phyloP scores from a whole-genome alignment of 2,113 vertebrate species.

The Myocastor coypus region DNA sequence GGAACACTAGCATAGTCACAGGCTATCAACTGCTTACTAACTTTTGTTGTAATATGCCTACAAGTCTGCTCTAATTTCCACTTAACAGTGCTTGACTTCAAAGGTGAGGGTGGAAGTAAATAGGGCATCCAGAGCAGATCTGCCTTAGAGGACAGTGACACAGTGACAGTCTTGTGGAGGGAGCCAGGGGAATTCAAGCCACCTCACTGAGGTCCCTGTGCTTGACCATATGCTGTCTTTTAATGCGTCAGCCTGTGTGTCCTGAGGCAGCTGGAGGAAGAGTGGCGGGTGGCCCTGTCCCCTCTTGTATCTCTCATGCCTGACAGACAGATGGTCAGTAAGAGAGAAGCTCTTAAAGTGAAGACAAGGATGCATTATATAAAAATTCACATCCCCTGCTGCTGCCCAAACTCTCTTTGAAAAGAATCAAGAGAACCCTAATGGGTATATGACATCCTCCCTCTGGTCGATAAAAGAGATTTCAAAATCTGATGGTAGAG shows the following conservation, averaged over 20 bases:
- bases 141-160: neutral
- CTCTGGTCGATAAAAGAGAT: constrained; percentile 78
- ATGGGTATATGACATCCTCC: constrained; percentile 77
- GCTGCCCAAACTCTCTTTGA: constrained; percentile 81
- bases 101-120: constrained; percentile 51
- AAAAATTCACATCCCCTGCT: constrained; percentile 81
- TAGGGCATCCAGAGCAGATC: neutral
- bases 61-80: too few species aligned
- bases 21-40: neutral
- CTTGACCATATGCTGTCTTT: constrained; percentile 15
- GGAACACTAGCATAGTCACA: too few species aligned
- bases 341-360: constrained; percentile 68
- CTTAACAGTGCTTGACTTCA: neutral
- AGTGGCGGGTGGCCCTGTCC: neutral
- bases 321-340: constrained; percentile 80
- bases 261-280: constrained; percentile 10
- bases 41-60: too few species aligned
- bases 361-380: constrained; percentile 77
- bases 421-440: constrained; percentile 81
- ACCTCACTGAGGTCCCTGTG: neutral
- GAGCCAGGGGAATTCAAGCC: neutral
- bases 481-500: constrained; percentile 70
- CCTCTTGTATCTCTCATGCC: constrained; percentile 52
- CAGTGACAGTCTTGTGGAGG: neutral
- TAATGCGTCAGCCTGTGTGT: neutral